phyloP scores from a whole-genome alignment of 2,888 invertebrate genomes.

The Epsilonema sp. region DNA sequence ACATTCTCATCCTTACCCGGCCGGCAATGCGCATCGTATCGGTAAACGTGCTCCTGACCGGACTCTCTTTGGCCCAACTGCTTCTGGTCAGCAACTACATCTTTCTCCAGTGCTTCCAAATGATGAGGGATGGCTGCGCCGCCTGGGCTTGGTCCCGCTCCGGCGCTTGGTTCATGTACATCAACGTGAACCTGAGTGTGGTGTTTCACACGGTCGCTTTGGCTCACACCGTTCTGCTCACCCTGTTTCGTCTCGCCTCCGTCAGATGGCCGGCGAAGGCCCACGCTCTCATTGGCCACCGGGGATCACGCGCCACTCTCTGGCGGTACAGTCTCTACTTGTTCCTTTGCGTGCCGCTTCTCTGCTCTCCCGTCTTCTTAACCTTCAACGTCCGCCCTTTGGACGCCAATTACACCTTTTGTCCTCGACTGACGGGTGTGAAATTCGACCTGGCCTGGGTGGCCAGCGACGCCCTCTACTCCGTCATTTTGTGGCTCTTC shows the following conservation, averaged over 20 bases:
- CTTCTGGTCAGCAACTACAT: constrained; percentile 2
- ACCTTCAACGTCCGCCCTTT: constrained; percentile 13
- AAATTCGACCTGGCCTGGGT: too few species aligned
- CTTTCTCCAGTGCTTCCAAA: background rate
- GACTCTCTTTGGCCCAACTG: constrained; percentile 4
- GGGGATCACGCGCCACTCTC: background rate
- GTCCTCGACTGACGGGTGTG: too few species aligned
- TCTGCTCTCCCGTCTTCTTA: constrained; percentile 18
- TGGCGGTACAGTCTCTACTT: constrained; percentile 9
- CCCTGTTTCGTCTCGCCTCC: constrained; percentile 15
- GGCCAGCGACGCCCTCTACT: too few species aligned
- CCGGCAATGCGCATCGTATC: background rate
- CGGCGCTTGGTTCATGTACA: background rate
- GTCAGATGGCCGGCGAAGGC: constrained; percentile 16
- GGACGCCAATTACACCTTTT: too few species aligned
- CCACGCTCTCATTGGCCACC: constrained; percentile 7
- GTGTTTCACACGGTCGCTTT: constrained; percentile 14
- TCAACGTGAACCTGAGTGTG: constrained; percentile 7
- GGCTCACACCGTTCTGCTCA: constrained; percentile 17
- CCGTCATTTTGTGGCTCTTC: constrained; percentile 20
- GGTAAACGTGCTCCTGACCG: too few species aligned
- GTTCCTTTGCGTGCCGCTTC: constrained; percentile 15
- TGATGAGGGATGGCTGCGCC: too few species aligned
- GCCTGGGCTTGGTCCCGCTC: background rate
- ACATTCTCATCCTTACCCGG: constrained; percentile 2